These are phyloP conservation scores for Stegodyphus dumicola DNA, from an alignment of 1,140 invertebrate species.

Conservation along the genomic window DNA sequence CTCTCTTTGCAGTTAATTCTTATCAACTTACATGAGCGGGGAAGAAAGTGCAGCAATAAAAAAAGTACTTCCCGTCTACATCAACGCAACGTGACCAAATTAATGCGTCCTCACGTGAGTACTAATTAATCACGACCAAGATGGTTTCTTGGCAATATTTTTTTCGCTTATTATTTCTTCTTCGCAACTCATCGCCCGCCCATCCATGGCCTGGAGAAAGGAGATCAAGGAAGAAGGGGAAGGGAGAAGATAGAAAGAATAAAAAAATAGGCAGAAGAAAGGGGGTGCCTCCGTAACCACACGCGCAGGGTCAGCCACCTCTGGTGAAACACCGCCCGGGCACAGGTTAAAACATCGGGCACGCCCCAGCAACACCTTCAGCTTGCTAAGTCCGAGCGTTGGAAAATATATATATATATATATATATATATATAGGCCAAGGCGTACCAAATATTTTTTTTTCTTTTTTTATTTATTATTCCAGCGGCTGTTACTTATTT, in stretches of 20 bases:
- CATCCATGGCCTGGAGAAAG: slow-evolving; percentile 1
- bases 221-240: neutral
- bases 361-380: slow-evolving; percentile 49
- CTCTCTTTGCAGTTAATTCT: neutral
- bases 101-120: slow-evolving; percentile 40
- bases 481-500: neutral
- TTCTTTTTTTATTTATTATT: neutral
- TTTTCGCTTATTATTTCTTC: slow-evolving; percentile 46
- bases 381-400: neutral
- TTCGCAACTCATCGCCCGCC: slow-evolving; percentile 54
- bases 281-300: slow-evolving; percentile 15
- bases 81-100: slow-evolving; percentile 47
- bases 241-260: neutral
- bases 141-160: slow-evolving; percentile 41
- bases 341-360: slow-evolving; percentile 55
- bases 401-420: slow-evolving; percentile 27
- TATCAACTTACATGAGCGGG: slow-evolving; percentile 1
- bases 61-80: slow-evolving; percentile 3
- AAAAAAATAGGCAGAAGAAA: neutral
- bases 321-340: slow-evolving; percentile 22
- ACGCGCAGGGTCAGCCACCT: slow-evolving; percentile 40
- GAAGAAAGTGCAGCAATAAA: neutral
- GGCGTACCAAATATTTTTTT: slow-evolving; percentile 24
- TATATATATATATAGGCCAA: slow-evolving; percentile 43
- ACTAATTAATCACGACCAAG: slow-evolving; percentile 46